Base-by-base conservation (phyloP, 2,797 vertebrate genomes). In the Scleropages formosus region DNA sequence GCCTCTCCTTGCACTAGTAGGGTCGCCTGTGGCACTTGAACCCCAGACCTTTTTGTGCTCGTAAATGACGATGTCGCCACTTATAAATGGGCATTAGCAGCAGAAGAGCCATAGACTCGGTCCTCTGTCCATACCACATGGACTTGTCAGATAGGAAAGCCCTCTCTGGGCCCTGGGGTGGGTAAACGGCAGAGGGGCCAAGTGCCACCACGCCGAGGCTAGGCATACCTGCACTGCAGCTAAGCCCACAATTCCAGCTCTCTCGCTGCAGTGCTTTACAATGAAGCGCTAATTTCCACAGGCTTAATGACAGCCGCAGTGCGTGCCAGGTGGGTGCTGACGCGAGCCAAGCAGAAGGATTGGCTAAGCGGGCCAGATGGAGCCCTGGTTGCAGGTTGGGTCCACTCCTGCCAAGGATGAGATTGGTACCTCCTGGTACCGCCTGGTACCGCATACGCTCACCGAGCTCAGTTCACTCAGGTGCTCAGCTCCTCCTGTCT, bases 301-400 rank as follows among this genome's bases (percentile, higher is more conserved):
- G 84, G 81, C 75, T 78, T 82, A 81, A 81, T 80, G 84, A 84
- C 76, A 78, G 75, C 72, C 81, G 63, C 75, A 80, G 81, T 87
- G 87, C 85, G 84, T 87, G 83, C 80, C 79, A 78, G 82, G 73
- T 82, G 78, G 84, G 83, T 82, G 79, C 82, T 84, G 82, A 88
- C 88, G 87, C 22, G 76, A 31, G 68, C 85, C 82, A 84, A 86
- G 81, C 22, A 82, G 83, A 77, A 74, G 76, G 80, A 70, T 70
- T 60, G 72, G 79, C 81, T 74, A 74, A 74, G 67, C 75, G 80
- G 70, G 51, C 74, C 74, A 84, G 75, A 75, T 58, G 49, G 31
- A 53, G 49, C 56, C 49, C 63, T 65, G 49, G 18, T 24, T 26
- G 18, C 18, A 9, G 47, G 15, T 24, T 51, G 4, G 16, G 61